phyloP scores from a whole-genome alignment of 2,888 invertebrate genomes.

The Phasia obesa region DNA sequence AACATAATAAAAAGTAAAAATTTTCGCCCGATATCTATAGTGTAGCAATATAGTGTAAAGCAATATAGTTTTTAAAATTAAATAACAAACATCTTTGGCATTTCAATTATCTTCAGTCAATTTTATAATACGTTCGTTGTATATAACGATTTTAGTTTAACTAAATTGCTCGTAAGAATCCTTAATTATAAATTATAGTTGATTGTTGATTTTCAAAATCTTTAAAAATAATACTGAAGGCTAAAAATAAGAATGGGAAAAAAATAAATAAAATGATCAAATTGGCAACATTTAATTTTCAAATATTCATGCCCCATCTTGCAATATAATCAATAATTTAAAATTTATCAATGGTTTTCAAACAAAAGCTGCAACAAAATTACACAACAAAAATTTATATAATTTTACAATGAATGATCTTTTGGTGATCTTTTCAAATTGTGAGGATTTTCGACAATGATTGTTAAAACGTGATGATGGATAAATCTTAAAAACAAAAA shows the following conservation, averaged over 20 bases:
- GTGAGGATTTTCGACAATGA: conserved; percentile 67
- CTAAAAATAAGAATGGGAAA: neutral
- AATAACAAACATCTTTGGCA: too few species aligned
- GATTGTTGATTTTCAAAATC: conserved; percentile 37
- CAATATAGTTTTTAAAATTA: too few species aligned
- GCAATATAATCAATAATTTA: conserved; percentile 58
- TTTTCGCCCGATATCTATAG: too few species aligned
- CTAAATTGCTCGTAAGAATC: conserved; percentile 66
- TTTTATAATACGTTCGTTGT: too few species aligned
- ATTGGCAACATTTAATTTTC: conserved; percentile 68
- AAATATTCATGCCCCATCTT: conserved; percentile 42
- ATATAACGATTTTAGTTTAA: conserved; percentile 21
- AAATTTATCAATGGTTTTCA: conserved; percentile 61
- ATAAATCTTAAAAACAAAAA: conserved; percentile 44
- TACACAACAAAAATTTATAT: conserved; percentile 14
- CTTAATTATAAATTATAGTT: conserved; percentile 57
- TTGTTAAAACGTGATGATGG: conserved; percentile 68
- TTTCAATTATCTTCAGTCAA: neutral
- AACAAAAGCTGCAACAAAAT: conserved; percentile 29
- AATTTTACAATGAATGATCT: conserved; percentile 63
- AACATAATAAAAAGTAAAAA: too few species aligned
- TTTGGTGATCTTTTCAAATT: conserved; percentile 67
- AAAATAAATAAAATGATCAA: conserved; percentile 3
- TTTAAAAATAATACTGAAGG: neutral
- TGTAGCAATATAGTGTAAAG: too few species aligned